Conservation (phyloP, 2,888 invertebrate species). For the Dilophus febrilis region DNA sequence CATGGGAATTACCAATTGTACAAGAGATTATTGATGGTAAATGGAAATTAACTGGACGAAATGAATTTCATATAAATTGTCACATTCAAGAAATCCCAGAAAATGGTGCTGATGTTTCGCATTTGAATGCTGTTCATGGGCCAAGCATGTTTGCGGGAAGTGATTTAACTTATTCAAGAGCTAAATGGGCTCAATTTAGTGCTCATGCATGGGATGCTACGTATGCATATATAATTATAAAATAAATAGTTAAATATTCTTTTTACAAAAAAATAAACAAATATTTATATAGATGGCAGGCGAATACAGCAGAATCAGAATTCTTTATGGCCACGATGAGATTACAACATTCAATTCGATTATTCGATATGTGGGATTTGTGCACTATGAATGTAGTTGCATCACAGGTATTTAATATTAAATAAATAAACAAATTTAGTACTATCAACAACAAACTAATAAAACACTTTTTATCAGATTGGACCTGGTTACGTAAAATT, state of each 20-base stretch:
- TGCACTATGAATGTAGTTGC: conserved; percentile 43
- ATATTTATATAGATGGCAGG: conserved; percentile 29
- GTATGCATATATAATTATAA: too few relatives aligned
- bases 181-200: conserved; percentile 26
- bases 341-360: conserved; percentile 43
- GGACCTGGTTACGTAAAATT: conserved; percentile 68
- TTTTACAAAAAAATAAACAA: conserved; percentile 1
- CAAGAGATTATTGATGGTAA: conserved; percentile 34
- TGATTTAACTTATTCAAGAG: conserved; percentile 22
- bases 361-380: conserved; percentile 38
- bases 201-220: conserved; percentile 39
- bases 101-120: conserved; percentile 74
- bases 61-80: conserved; percentile 57
- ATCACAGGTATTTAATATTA: conserved; percentile 38
- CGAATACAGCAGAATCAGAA: conserved; percentile 24
- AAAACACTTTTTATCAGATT: conserved; percentile 28
- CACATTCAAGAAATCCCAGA: conserved; percentile 84
- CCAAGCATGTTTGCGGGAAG: conserved; percentile 38
- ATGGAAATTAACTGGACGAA: conserved; percentile 56
- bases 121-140: conserved; percentile 59
- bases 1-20: conserved; percentile 49
- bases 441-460: too few relatives aligned
- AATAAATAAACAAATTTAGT: not conserved
- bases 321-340: conserved; percentile 44
- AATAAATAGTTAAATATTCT: conserved; percentile 1